Conservation (phyloP, 2,888 invertebrate species). For the Trissolcus brochymenae region DNA sequence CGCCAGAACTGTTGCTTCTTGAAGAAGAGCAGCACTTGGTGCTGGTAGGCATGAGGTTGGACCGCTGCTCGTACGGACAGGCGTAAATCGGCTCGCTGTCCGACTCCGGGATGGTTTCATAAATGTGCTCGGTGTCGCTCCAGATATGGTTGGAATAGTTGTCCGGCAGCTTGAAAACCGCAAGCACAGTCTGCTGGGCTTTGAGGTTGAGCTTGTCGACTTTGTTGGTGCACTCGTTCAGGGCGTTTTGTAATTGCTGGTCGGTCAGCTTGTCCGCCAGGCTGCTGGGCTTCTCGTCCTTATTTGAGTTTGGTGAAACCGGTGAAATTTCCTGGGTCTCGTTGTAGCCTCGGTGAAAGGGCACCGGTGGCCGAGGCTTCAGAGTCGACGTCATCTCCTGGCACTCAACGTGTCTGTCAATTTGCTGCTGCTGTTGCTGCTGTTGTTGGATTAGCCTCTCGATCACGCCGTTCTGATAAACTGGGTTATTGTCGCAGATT, state of each 20-base stretch:
- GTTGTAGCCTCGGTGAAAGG: conserved; percentile 68
- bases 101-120: conserved; percentile 82
- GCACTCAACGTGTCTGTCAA: conserved; percentile 68
- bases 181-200: conserved; percentile 64
- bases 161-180: conserved; percentile 66
- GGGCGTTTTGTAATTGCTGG: conserved; percentile 67
- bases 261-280: conserved; percentile 53
- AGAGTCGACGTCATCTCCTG: conserved; percentile 63
- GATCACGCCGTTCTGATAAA: conserved; percentile 78
- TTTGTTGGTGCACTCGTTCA: conserved; percentile 69
- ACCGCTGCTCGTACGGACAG: conserved; percentile 79
- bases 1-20: conserved; percentile 77
- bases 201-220: conserved; percentile 65
- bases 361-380: conserved; percentile 71
- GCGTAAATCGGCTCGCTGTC: conserved; percentile 82
- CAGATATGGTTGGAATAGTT: conserved; percentile 70
- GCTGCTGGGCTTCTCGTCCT: conserved; percentile 56
- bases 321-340: conserved; percentile 6
- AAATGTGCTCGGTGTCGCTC: conserved; percentile 81
- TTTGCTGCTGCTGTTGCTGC: conserved; percentile 40
- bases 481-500: conserved; percentile 71
- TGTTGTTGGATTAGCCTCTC: conserved; percentile 75
- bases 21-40: conserved; percentile 69
- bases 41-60: conserved; percentile 37
- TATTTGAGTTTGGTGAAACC: conserved; percentile 61